Base-by-base conservation (phyloP, 2,113 vertebrate species). In the Toxostoma redivivum region DNA sequence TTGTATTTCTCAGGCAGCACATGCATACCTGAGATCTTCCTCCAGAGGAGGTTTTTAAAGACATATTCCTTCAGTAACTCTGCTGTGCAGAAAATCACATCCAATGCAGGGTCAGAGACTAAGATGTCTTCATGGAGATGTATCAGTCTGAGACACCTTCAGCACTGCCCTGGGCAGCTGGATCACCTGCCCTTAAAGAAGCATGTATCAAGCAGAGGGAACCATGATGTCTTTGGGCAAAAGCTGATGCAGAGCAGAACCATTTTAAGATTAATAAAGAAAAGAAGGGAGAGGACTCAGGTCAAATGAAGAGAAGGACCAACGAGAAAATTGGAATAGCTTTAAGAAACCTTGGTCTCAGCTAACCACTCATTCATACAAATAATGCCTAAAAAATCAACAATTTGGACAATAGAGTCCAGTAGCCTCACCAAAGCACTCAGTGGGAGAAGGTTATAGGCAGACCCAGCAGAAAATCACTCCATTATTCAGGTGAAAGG, bases 61-160 rank as follows among this genome's bases (percentile, higher is more conserved):
- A n/a, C 12, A 11, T 31, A 15, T 21, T 85, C 21, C 21, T 86
- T 90, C 0, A 0, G 12, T 54, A 74, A 45, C 15, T 3, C 10
- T 81, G 12, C 35, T 74, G 23, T 3, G 3, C 10, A 82, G 40
- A 69, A 76, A 67, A 44, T 15, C 33, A 21, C 24, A 42, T 13
- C 40, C 40, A 42, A 42, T 42, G 40, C 40, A 62, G 18, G 16
- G 44, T 81, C 10, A 23, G 45, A 80, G 20, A 45, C 11, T 37
- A 22, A 65, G 13, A 11, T 48, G 14, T 24, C 45, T 72, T 72
- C 48, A 19, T 7, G n/a, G 50, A 65, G 45, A 7, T 65, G 23
- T 19, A 30, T 38, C 30, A 60, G 33, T 28, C 58, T n/a, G 24
- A 72, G 64, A 38, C 20, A 58, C 15, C 21, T 8, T 42, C 23